Evolutionary conservation across 2,113 vertebrate genomes (phyloP).

Genomic region (Felis chaus): DNA sequence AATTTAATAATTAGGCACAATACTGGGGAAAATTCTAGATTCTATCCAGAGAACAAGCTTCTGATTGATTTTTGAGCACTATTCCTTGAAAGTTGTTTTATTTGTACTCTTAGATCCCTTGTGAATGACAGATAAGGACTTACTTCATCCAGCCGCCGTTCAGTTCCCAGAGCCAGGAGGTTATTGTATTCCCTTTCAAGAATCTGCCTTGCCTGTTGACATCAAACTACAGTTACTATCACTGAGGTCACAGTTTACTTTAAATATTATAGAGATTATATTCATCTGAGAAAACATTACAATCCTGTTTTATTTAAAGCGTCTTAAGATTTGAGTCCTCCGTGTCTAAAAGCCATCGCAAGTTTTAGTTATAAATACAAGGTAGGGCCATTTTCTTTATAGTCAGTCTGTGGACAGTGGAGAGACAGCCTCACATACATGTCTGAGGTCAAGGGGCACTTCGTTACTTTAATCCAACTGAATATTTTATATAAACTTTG

Average conservation of each 20-base stretch:
- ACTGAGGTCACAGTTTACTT: conserved; percentile 30
- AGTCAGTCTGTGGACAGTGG: background rate
- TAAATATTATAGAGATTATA: background rate
- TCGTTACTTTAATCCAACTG: background rate
- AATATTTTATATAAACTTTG: background rate
- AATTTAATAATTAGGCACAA: background rate
- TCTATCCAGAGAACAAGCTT: background rate
- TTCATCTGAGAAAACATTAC: background rate
- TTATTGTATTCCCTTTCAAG: conserved; percentile 99
- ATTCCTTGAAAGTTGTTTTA: background rate
- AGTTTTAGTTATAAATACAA: background rate
- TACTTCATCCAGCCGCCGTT: conserved; percentile 97
- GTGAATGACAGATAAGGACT: conserved; percentile 79
- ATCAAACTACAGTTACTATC: conserved; percentile 79
- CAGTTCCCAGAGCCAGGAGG: conserved; percentile 97
- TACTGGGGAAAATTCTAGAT: background rate
- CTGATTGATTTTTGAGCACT: background rate
- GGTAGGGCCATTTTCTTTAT: background rate
- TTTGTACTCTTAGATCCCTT: background rate
- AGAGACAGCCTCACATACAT: background rate
- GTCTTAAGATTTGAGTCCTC: background rate
- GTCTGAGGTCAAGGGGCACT: background rate
- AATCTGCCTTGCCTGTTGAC: conserved; percentile 96
- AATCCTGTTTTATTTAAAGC: background rate
- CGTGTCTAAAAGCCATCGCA: background rate